Evolutionary conservation across 2,113 vertebrate genomes (phyloP), one percentile per base, ranked within the genome.

Genomic region (Gadus macrocephalus): DNA sequence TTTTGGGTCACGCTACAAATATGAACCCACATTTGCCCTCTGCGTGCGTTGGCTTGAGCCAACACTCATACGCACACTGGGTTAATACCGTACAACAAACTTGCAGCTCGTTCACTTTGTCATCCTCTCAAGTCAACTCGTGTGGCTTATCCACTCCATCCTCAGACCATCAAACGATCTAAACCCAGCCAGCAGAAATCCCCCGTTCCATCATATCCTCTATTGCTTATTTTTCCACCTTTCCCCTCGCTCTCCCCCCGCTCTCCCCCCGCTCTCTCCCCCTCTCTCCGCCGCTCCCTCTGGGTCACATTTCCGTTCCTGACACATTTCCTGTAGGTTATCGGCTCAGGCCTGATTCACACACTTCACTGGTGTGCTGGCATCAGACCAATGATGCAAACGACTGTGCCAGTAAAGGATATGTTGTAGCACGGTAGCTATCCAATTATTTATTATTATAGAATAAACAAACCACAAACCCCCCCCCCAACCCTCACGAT

Each of bases 271-370:
- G 20, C 20, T 68, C 9, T 28, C 31, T 61, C 20, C 49, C 11
- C 3, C 2, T 60, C 66, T 38, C 64, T 78, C 53, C 64, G 70
- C 64, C 77, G 35, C 70, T 69, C 72, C 17, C 70, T 62, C 58
- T 2, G 58, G 58, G 55, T 60, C 70, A 62, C 53, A 62, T 69
- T 77, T 78, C 74, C 76, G 15, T n/a, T 76, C 78, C 72, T 73
- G 81, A 87, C 89, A 87, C 87, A 86, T 74, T 87, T 91, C 87
- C 88, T 81, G 80, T 78, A 73, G 61, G 68, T 71, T 79, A 81
- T 82, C 81, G 74, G 70, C 78, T 72, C 71, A 12, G 14, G n/a
- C 61, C 72, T 77, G 79, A 81, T 62, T 85, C 81, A 86, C 17
- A 62, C 61, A 15, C 61, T 62, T n/a, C 1, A 14, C 3, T 17